Evolutionary conservation across 2,797 vertebrate genomes (phyloP).

Genomic region (Poecilia gillii): DNA sequence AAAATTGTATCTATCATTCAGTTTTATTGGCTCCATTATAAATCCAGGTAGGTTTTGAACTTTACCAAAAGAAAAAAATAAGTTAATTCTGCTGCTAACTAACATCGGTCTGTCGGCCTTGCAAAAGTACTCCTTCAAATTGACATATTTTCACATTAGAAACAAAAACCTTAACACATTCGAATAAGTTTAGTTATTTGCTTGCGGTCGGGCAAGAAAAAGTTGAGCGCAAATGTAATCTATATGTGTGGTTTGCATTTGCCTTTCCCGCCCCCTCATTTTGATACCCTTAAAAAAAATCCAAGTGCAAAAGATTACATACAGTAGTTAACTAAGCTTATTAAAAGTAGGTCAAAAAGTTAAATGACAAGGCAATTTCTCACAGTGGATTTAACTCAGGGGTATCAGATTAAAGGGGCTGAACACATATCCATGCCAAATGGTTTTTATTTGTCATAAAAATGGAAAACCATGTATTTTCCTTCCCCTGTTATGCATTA

Average conservation of each 20-base stretch:
- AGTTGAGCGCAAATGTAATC: background rate
- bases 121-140: background rate
- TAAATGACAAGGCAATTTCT: background rate
- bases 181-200: background rate
- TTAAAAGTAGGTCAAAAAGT: background rate
- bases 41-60: background rate
- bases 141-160: background rate
- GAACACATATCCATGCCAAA: background rate
- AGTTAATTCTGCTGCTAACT: background rate
- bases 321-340: background rate
- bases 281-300: background rate
- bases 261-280: background rate
- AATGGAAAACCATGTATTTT: background rate
- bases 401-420: background rate
- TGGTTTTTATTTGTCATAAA: background rate
- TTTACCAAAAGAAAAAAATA: background rate
- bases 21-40: constrained; percentile 12
- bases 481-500: too few species aligned
- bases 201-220: background rate
- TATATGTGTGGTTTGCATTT: background rate
- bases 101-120: background rate
- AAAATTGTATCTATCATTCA: constrained; percentile 16
- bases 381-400: background rate
- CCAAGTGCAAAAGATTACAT: background rate
- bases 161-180: background rate